Evolutionary conservation across 2,113 vertebrate genomes (phyloP), one percentile per base, ranked within the genome.

Genomic region (Lichenostomus cassidix): DNA sequence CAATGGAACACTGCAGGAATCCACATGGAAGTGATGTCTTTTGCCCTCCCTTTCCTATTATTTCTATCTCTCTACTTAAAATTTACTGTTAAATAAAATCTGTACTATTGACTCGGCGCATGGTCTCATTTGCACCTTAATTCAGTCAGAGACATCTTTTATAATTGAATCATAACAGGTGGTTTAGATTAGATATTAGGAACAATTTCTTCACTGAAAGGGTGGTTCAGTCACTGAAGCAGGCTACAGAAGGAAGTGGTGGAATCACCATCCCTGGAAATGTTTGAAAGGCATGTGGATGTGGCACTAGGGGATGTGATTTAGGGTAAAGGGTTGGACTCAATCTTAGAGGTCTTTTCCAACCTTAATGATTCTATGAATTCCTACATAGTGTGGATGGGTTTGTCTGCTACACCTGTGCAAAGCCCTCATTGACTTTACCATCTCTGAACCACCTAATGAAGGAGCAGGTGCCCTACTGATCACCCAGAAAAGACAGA

Each of bases 1-100:
- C 19, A 53, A 11, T 37, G n/a, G 55, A 19, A 69, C 0, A 0
- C 31, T 20, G 19, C 7, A 20, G 33, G 28, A 62, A 28, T 46
- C 28, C 47, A 46, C 10, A 28, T n/a, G 55, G 47, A 53, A 8
- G 3, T 78, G 33, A 13, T 28, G 46, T 9, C 33, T 60, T 60
- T 69, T 69, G 6, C 12, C 23, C 3, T 44, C 22, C 14, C 5
- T 6, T 69, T 60, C 27, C 25, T 27, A 10, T 37, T 77, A 31
- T 46, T 62, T 78, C 46, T 44, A 10, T 37, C 10, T 53, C 33
- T 53, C 27, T 46, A 27, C 37, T 27, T 52, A 60, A n/a, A 28
- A 46, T 62, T 53, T 24, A 20, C 28, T 78, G 33, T 16, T 78
- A 39, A 78, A 29, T 69, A 28, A 78, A 78, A 62, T 69, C 74